Percentiles rank a stretch among this genome's conserved stretches.
Evolutionary conservation across 2,888 invertebrate species (phyloP).

Genomic region (Desoria tigrina): DNA sequence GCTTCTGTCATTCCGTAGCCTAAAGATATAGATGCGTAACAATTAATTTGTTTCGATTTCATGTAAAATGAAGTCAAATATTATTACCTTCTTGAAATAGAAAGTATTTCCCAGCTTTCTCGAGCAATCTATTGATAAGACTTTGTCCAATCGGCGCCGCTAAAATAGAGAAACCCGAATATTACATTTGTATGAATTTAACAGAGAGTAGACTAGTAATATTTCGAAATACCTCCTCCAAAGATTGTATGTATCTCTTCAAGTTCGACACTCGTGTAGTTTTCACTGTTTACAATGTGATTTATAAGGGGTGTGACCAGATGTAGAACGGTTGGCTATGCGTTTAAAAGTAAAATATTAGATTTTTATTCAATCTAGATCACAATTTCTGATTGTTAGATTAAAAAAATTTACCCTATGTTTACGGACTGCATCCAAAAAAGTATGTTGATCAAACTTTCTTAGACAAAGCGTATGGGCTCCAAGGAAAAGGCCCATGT

Average conservation of each 20-base stretch:
- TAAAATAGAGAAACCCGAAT: too few relatives aligned
- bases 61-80: constrained; percentile 5
- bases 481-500: constrained; percentile 30
- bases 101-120: constrained; percentile 36
- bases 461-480: constrained; percentile 36
- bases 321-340: constrained; percentile 31
- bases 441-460: constrained; percentile 45
- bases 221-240: constrained; percentile 17
- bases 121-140: constrained; percentile 26
- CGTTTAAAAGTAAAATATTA: constrained; percentile 4
- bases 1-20: constrained; percentile 39
- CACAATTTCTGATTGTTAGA: background rate
- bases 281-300: constrained; percentile 27
- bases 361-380: background rate
- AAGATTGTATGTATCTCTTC: constrained; percentile 21
- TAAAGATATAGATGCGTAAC: too few relatives aligned
- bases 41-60: constrained; percentile 6
- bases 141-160: constrained; percentile 32
- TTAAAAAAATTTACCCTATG: constrained; percentile 35
- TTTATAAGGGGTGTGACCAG: constrained; percentile 38
- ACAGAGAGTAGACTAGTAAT: too few relatives aligned
- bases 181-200: too few relatives aligned
- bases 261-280: constrained; percentile 32
- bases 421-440: constrained; percentile 38
- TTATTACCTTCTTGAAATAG: constrained; percentile 39